Conservation (phyloP, 2,888 invertebrate species). For the Tachina lurida region DNA sequence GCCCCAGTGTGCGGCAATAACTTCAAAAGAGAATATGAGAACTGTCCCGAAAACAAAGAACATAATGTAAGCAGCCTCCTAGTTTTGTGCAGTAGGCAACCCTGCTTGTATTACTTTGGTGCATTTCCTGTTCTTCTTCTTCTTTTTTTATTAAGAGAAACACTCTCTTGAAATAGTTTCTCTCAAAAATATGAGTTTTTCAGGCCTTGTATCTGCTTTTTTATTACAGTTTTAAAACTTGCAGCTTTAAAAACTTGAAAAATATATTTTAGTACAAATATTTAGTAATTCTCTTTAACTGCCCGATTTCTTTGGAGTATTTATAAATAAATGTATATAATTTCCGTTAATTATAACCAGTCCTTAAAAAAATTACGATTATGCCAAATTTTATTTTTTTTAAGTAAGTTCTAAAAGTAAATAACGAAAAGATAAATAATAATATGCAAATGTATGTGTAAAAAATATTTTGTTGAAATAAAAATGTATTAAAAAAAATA, state of each 20-base stretch:
- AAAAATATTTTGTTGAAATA: background rate
- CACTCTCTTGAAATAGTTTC: too few relatives aligned
- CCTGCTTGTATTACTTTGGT: too few relatives aligned
- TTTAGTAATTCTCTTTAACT: constrained; percentile 34
- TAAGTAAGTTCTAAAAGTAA: background rate
- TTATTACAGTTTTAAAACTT: background rate
- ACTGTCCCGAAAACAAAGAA: too few relatives aligned
- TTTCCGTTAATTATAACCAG: constrained; percentile 83
- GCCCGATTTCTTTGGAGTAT: background rate
- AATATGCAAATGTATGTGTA: background rate
- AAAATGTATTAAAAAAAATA: background rate
- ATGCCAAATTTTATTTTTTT: constrained; percentile 46
- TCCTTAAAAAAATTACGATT: constrained; percentile 81
- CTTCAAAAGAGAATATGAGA: too few relatives aligned
- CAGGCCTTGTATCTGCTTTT: too few relatives aligned
- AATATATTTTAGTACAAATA: constrained; percentile 17
- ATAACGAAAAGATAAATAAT: background rate
- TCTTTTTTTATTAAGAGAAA: too few relatives aligned
- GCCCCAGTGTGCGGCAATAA: too few relatives aligned
- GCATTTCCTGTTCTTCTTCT: too few relatives aligned
- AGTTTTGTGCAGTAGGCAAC: too few relatives aligned
- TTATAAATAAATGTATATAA: constrained; percentile 49
- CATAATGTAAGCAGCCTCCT: too few relatives aligned
- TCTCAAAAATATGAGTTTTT: too few relatives aligned
- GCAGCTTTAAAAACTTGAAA: constrained; percentile 6